Evolutionary conservation across 2,113 vertebrate genomes (phyloP).

Genomic region (Tragelaphus imberbis): DNA sequence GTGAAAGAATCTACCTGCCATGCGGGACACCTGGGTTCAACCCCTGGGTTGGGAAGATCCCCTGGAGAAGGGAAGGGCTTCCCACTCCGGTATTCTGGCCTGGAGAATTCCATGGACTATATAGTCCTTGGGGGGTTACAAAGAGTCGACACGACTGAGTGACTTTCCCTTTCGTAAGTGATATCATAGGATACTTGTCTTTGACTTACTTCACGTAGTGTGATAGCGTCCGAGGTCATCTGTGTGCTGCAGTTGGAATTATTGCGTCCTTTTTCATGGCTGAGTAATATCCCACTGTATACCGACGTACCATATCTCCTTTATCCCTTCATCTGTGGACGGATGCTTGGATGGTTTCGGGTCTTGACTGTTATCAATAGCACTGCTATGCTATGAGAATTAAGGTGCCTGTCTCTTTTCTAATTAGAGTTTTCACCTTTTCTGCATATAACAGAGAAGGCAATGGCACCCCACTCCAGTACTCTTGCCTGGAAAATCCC

Average conservation of each 20-base stretch:
- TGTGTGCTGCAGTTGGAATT: background rate
- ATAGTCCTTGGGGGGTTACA: background rate
- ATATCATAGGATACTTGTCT: background rate
- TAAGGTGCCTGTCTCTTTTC: no score
- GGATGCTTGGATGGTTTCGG: background rate
- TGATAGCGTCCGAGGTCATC: background rate
- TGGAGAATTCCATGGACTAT: background rate
- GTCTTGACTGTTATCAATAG: background rate
- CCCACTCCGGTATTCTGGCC: background rate
- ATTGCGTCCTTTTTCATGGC: background rate
- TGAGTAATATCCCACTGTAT: background rate
- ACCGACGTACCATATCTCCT: rapidly evolving
- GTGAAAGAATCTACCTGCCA: no score
- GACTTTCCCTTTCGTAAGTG: background rate
- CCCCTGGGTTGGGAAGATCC: no score
- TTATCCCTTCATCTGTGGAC: no score
- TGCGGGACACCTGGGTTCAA: rapidly evolving
- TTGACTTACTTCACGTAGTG: background rate
- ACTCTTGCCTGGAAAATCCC: no score
- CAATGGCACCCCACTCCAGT: no score
- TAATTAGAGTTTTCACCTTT: background rate
- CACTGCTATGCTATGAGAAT: background rate
- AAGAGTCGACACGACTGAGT: rapidly evolving
- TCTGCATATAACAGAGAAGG: rapidly evolving
- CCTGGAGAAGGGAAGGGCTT: no score